phyloP scores from a whole-genome alignment of 2,888 invertebrate species.

The Ptilodon capucinus region DNA sequence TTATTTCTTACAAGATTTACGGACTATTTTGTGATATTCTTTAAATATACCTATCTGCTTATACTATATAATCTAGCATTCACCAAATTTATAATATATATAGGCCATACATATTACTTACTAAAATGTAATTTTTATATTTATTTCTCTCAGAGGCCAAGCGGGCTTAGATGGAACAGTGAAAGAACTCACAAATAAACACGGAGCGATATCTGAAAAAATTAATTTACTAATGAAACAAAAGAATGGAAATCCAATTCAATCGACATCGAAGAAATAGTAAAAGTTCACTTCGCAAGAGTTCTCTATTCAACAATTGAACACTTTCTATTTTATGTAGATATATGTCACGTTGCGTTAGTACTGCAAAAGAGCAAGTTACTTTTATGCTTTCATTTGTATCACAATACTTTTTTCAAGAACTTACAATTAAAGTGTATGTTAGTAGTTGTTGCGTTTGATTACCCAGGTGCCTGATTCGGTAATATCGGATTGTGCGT shows the following conservation, averaged over 20 bases:
- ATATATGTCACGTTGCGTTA: no score
- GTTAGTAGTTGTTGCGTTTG: no score
- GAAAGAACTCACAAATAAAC: slow-evolving; percentile 35
- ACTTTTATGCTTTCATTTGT: no score
- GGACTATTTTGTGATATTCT: no score
- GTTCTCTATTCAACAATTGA: not conserved
- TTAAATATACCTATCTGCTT: no score
- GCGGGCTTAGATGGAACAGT: slow-evolving; percentile 41
- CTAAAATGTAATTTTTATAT: not conserved
- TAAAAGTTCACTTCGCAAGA: not conserved
- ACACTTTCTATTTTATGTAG: not conserved
- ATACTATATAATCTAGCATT: no score
- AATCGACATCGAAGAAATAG: slow-evolving; percentile 2
- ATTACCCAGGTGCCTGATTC: no score
- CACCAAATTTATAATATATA: not conserved
- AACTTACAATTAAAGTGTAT: no score
- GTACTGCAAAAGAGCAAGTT: not conserved
- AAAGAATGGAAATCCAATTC: slow-evolving; percentile 1
- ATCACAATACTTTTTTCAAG: no score
- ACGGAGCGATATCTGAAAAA: slow-evolving; percentile 37
- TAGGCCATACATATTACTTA: not conserved
- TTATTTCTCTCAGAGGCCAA: slow-evolving; percentile 47
- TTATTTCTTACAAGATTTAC: not conserved
- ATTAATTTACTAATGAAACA: slow-evolving; percentile 12
- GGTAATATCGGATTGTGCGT: no score